Base-by-base conservation (phyloP, 1,140 invertebrate species). In the Leptonema lineaticorne region DNA sequence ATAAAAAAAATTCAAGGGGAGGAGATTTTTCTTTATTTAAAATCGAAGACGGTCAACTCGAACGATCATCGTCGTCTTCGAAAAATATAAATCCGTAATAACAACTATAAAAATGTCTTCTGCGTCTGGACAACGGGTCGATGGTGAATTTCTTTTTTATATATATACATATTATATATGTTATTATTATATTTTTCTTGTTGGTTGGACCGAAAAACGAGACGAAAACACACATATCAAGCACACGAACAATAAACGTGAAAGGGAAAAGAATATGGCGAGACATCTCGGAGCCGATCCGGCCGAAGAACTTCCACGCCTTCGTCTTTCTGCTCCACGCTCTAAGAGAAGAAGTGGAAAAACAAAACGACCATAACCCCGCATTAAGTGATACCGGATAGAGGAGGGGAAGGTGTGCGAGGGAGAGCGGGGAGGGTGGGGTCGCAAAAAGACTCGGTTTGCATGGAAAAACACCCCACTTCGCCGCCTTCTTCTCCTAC, bases 241-340 rank as follows among this genome's bases (percentile, higher is more conserved):
- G 24, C 5, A 57, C 18, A 14, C 45, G 14, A 60, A 60, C 58
- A 63, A 63, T 28, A 28, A 9, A 30, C 20, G 27, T 16, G 45
- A 48, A 56, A 50, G 63, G 68, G 65, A 46, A 30, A 65, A 26
- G 37, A 27, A 27, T n/a, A 59, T 30, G 27, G 60, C 71, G 71
- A 68, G 71, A 72, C 71, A 72, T 72, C 71, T 72, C 68, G 71
- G 67, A 69, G 71, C 70, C 70, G 70, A 72, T 72, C 67, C 67
- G 2, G n/a, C n/a, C 37, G 26, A 28, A 11, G 18, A 62, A 16
- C 58, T 18, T 33, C 58, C 58, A 37, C 58, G 29, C 29, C 58
- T 18, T 33, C 58, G n/a, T n/a, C n/a, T n/a, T n/a, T n/a, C n/a
- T 28, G 5, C 62, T 22, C 41, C 62, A 22, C 62, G 30, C n/a